Conservation (phyloP, 2,888 invertebrate species). For the Homarus gammarus region DNA sequence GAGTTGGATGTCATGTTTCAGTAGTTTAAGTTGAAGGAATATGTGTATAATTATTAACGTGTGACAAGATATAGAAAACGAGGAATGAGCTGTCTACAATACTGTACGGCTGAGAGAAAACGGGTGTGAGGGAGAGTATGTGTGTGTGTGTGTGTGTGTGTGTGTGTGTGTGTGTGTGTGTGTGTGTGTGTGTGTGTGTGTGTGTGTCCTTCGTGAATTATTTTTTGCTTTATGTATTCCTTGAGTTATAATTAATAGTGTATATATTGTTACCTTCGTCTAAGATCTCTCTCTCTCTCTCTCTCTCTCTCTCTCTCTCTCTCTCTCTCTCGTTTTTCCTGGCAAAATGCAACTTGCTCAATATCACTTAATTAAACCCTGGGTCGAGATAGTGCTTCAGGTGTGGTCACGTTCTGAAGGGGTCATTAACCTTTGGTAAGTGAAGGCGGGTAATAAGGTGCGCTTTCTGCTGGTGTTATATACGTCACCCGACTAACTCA, state of each 20-base stretch:
- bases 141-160: not conserved
- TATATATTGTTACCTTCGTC: not conserved
- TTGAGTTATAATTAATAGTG: too few species aligned
- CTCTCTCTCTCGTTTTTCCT: not conserved
- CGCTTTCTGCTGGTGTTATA: too few species aligned
- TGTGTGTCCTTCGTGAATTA: not conserved
- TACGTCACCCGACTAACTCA: too few species aligned
- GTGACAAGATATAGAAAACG: too few species aligned
- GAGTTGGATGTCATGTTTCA: too few species aligned
- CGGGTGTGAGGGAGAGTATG: not conserved
- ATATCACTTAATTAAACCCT: not conserved
- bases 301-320: not conserved
- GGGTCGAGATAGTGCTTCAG: constrained; percentile 4
- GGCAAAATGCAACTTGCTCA: not conserved
- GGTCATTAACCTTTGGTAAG: not conserved
- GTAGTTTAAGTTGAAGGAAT: too few species aligned
- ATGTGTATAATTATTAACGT: too few species aligned
- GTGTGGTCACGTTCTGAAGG: not conserved
- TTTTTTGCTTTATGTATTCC: not conserved
- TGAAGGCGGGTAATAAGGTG: not conserved
- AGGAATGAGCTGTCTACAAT: too few species aligned
- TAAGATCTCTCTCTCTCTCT: not conserved
- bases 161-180: not conserved
- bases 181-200: not conserved
- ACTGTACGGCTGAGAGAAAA: too few species aligned